Conservation (phyloP, 2,797 vertebrate species). For the Coregonus ussuriensis region DNA sequence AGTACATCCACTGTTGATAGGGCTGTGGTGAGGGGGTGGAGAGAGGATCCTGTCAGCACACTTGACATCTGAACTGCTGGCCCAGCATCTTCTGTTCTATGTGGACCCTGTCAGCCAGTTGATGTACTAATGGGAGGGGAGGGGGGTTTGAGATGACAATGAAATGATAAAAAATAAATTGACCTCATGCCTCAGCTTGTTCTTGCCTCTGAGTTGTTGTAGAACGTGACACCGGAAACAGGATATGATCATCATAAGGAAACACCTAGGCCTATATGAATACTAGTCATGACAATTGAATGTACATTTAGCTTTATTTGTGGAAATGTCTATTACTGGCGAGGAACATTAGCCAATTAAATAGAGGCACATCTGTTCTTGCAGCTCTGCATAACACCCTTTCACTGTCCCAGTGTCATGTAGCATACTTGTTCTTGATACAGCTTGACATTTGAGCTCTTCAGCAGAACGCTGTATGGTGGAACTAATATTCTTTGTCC, state of each 20-base stretch:
- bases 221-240: no score
- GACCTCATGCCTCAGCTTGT: neutral
- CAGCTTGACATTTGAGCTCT: neutral
- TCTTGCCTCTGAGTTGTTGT: neutral
- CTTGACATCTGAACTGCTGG: constrained; percentile 49
- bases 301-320: no score
- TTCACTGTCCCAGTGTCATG: neutral
- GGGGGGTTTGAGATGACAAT: neutral
- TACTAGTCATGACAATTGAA: no score
- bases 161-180: neutral
- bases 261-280: no score
- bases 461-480: neutral
- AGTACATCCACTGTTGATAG: neutral
- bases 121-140: no score
- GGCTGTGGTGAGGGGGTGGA: constrained; percentile 25
- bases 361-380: no score
- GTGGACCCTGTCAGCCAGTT: no score
- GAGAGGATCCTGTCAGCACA: constrained; percentile 50
- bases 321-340: no score
- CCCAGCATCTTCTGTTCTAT: constrained; percentile 47
- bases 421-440: neutral
- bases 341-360: no score
- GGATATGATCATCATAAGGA: no score
- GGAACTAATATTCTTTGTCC: neutral
- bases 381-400: no score